Percentiles rank a stretch among this genome's conserved stretches.
phyloP scores from a whole-genome alignment of 2,113 vertebrate genomes.

The Panthera leo region DNA sequence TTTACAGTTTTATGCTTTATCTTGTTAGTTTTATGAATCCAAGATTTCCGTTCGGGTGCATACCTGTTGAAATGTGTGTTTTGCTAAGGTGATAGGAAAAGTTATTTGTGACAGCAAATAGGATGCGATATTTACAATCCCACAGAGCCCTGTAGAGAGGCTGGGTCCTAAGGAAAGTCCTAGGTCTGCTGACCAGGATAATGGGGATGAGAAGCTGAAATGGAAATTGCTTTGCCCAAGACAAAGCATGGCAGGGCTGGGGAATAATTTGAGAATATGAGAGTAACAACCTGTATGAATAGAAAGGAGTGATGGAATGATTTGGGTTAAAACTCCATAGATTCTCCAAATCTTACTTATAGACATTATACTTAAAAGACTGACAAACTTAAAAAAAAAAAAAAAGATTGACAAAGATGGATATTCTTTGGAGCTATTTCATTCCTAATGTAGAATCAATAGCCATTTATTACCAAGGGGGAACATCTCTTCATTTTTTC shows the following conservation, averaged over 20 bases:
- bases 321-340: neutral
- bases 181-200: neutral
- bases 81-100: neutral
- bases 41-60: neutral
- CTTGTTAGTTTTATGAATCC: neutral
- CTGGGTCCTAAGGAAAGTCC: neutral
- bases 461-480: neutral
- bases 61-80: neutral
- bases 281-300: neutral
- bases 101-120: neutral
- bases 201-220: neutral
- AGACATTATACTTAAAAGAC: neutral
- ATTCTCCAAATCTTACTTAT: neutral
- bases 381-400: neutral
- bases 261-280: neutral
- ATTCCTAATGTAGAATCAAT: neutral
- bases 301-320: neutral
- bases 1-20: neutral
- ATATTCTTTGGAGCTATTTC: neutral
- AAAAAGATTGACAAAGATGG: neutral
- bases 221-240: neutral
- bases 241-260: neutral
- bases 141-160: neutral
- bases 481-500: neutral
- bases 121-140: neutral